Conservation (phyloP, 2,113 vertebrate species). For the Callorhinus ursinus region DNA sequence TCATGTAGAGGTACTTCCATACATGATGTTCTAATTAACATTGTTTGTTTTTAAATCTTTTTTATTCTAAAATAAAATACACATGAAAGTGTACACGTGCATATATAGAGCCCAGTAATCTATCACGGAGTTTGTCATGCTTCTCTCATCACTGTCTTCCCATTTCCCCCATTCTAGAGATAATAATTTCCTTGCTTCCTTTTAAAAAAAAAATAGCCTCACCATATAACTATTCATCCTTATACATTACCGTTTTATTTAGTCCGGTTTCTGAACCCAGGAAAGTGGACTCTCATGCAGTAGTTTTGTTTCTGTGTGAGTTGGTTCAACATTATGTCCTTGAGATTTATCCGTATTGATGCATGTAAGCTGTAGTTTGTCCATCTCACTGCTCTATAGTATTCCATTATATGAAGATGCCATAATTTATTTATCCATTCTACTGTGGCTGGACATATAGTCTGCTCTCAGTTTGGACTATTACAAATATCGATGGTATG, state of each 20-base stretch:
- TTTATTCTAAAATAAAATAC: constrained; percentile 18
- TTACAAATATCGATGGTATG: background rate
- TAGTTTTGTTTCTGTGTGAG: background rate
- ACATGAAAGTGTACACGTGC: background rate
- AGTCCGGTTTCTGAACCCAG: background rate
- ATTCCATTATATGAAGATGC: constrained; percentile 31
- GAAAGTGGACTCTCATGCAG: background rate
- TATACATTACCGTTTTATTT: background rate
- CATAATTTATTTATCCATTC: constrained; percentile 28
- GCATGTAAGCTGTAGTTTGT: background rate
- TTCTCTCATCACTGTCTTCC: background rate
- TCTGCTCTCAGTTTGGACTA: background rate
- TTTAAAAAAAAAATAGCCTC: background rate
- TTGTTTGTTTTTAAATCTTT: background rate
- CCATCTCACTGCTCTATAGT: background rate
- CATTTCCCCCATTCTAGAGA: background rate
- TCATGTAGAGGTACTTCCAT: background rate
- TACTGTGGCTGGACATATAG: background rate
- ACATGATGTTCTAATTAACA: background rate
- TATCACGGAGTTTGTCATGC: background rate
- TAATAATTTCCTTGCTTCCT: background rate
- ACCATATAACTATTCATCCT: background rate
- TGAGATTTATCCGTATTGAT: background rate
- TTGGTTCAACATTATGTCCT: background rate
- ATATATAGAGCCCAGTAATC: constrained; percentile 23